Conservation (phyloP, 2,113 vertebrate genomes). For the Hiodon tergisus region DNA sequence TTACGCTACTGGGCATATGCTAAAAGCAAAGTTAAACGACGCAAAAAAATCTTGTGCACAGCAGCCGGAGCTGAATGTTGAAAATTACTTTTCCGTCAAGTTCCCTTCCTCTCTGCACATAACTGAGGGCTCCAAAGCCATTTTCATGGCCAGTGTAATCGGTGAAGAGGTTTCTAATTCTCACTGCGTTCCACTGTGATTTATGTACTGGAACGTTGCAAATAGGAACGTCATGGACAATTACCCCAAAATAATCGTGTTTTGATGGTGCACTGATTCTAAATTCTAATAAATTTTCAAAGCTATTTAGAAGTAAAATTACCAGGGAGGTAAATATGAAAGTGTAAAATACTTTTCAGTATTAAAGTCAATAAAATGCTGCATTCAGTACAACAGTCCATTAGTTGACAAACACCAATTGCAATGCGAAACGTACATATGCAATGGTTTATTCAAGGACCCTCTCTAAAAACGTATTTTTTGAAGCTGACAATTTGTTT, state of each 20-base stretch:
- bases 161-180: constrained; percentile 9
- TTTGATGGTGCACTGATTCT: constrained; percentile 24
- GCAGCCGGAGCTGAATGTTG: no score
- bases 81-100: no score
- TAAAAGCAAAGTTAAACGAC: no score
- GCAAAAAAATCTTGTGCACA: no score
- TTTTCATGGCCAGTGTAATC: neutral
- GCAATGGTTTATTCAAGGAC: no score
- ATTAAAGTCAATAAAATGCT: neutral
- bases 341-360: constrained; percentile 2
- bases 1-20: no score
- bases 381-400: neutral
- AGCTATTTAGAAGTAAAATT: constrained; percentile 17
- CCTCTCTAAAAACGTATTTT: no score
- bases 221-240: constrained; percentile 36
- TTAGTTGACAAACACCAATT: no score
- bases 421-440: no score
- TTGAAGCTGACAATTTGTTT: no score
- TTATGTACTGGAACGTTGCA: constrained; percentile 27
- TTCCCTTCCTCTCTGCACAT: no score
- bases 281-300: constrained; percentile 18
- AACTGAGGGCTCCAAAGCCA: neutral
- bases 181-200: constrained; percentile 24
- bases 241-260: constrained; percentile 32
- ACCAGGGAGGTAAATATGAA: neutral